phyloP scores from a whole-genome alignment of 1,140 invertebrate genomes.

The Riptortus pedestris region DNA sequence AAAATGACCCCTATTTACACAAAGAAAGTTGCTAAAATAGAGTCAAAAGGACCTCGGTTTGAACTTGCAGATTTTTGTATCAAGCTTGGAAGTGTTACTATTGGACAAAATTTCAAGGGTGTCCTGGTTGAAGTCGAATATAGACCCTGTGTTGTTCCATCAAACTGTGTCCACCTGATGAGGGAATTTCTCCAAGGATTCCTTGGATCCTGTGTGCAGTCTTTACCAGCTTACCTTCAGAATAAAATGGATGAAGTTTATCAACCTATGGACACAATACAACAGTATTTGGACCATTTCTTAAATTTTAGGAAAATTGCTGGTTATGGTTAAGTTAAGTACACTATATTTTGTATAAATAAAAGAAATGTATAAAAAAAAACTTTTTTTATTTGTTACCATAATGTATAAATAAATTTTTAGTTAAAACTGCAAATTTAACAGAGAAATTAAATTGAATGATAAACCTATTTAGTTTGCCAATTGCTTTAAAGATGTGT shows the following conservation, averaged over 20 bases:
- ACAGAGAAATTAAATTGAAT: too few relatives aligned
- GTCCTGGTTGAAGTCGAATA: constrained; percentile 93
- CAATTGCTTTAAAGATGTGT: too few relatives aligned
- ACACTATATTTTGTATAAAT: too few relatives aligned
- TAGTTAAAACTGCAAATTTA: too few relatives aligned
- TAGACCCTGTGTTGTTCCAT: constrained; percentile 73
- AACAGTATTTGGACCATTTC: constrained; percentile 93
- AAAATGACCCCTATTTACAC: constrained; percentile 79
- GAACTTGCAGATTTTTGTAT: constrained; percentile 89
- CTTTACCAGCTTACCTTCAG: constrained; percentile 45
- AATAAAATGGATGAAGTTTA: constrained; percentile 74
- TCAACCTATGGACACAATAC: constrained; percentile 79
- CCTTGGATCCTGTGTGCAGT: constrained; percentile 62
- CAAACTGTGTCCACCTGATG: constrained; percentile 81
- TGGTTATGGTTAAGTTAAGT: constrained; percentile 14
- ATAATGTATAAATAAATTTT: too few relatives aligned
- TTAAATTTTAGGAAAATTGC: constrained; percentile 68
- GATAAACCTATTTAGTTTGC: too few relatives aligned
- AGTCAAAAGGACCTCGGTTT: constrained; percentile 84
- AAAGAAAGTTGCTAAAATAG: constrained; percentile 68
- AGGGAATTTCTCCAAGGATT: constrained; percentile 87
- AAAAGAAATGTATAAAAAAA: too few relatives aligned
- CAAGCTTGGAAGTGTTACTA: constrained; percentile 84
- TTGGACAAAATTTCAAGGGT: constrained; percentile 88
- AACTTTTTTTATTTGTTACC: not conserved